These are phyloP conservation scores for Melanotaenia trifasciata DNA, from an alignment of 2,797 vertebrate genomes.

Conservation along the genomic window DNA sequence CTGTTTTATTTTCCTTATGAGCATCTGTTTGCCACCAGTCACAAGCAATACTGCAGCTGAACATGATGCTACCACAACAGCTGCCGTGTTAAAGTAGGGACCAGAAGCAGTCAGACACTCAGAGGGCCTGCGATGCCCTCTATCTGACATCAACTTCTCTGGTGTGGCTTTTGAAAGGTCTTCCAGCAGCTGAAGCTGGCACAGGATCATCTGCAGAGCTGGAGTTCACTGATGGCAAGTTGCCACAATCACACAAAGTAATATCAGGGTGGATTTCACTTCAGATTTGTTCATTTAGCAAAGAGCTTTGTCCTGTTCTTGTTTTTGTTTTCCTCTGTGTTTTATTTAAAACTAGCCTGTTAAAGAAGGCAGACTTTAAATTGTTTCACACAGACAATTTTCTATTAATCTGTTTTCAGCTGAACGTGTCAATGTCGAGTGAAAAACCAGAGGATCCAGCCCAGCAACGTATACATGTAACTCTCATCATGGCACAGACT, in stretches of 20 bases:
- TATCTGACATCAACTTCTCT: slow-evolving; percentile 40
- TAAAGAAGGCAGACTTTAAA: background rate
- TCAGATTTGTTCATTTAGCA: background rate
- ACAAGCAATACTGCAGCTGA: slow-evolving; percentile 21
- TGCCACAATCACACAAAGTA: background rate
- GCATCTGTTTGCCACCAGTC: slow-evolving; percentile 57
- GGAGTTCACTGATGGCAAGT: background rate
- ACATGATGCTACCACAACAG: slow-evolving; percentile 52
- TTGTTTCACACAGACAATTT: background rate
- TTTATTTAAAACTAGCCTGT: too few relatives aligned
- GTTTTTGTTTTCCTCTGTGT: too few relatives aligned
- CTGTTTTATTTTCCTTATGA: slow-evolving; percentile 57
- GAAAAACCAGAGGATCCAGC: too few relatives aligned
- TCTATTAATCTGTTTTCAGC: too few relatives aligned
- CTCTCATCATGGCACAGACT: too few relatives aligned
- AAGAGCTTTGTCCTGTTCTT: background rate
- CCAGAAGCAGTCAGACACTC: slow-evolving; percentile 36
- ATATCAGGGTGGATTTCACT: background rate
- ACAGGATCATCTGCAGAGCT: slow-evolving; percentile 29
- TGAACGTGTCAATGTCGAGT: too few relatives aligned
- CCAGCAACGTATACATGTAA: too few relatives aligned
- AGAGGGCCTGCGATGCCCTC: slow-evolving; percentile 40
- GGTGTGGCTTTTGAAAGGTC: slow-evolving; percentile 23
- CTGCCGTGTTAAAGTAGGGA: slow-evolving; percentile 58
- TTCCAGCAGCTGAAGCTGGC: slow-evolving; percentile 38